Evolutionary conservation across 2,797 vertebrate genomes (phyloP).

Genomic region (Vipera ursinii): DNA sequence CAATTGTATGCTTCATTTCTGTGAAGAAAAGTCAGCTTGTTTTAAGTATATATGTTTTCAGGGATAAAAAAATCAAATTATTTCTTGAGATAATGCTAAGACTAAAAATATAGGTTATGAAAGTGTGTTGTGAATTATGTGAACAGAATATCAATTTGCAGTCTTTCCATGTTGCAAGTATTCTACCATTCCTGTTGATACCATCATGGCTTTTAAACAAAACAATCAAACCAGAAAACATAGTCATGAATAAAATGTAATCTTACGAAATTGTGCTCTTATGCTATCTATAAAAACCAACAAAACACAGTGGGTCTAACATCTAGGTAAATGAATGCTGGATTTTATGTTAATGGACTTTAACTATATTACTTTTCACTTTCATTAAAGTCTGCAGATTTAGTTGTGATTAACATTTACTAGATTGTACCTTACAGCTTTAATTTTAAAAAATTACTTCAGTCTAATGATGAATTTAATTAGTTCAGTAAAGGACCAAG

Average conservation of each 20-base stretch:
- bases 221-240: neutral
- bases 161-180: conserved; percentile 9
- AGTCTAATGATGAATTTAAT: conserved; percentile 32
- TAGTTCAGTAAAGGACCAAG: conserved; percentile 8
- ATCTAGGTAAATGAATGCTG: neutral
- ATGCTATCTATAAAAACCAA: neutral
- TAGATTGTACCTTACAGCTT: neutral
- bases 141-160: neutral
- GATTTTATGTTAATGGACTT: neutral
- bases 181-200: neutral
- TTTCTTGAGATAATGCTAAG: neutral
- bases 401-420: conserved; percentile 26
- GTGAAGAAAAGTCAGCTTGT: neutral
- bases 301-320: neutral
- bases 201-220: neutral
- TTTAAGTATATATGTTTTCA: neutral
- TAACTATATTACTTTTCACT: neutral
- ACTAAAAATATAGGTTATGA: neutral
- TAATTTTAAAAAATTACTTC: conserved; percentile 11
- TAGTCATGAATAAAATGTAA: neutral
- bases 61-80: neutral
- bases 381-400: neutral
- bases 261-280: neutral
- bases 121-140: neutral
- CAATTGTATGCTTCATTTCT: neutral